A percentile compares a stretch with the other conserved stretches of the same genome.
Evolutionary conservation across 2,113 vertebrate genomes (phyloP).

Genomic region (Gallinago jamesoni): DNA sequence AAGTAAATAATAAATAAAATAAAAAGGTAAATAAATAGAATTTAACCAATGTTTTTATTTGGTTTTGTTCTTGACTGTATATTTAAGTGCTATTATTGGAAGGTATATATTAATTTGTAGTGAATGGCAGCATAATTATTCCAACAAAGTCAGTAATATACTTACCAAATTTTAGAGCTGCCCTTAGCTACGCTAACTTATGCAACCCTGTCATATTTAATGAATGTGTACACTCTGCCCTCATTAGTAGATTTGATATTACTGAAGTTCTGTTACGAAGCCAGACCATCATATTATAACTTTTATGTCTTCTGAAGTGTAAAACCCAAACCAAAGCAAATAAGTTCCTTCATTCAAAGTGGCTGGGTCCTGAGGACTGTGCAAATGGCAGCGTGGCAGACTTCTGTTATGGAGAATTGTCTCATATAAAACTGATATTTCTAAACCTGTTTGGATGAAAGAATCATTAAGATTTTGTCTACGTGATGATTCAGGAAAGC

Average conservation of each 20-base stretch:
- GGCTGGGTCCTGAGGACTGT: background rate
- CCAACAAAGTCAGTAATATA: background rate
- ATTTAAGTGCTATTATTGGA: background rate
- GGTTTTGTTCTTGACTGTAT: background rate
- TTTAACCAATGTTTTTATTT: background rate
- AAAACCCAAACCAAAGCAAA: background rate
- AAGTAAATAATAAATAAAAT: background rate
- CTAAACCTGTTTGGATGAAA: background rate
- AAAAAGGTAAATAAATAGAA: background rate
- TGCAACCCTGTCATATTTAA: background rate
- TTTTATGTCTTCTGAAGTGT: background rate
- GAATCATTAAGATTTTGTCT: background rate
- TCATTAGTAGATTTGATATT: background rate
- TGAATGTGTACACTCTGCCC: background rate
- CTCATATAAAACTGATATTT: background rate
- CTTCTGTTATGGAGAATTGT: background rate
- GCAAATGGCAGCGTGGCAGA: accelerated
- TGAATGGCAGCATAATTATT: background rate
- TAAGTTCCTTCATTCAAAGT: background rate
- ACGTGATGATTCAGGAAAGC: background rate
- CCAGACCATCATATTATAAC: background rate
- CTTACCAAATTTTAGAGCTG: background rate
- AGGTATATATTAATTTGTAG: background rate
- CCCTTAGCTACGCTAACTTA: background rate
- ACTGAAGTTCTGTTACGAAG: background rate